Base-by-base conservation (phyloP, 2,888 invertebrate species). In the Drosophila macrospina region DNA sequence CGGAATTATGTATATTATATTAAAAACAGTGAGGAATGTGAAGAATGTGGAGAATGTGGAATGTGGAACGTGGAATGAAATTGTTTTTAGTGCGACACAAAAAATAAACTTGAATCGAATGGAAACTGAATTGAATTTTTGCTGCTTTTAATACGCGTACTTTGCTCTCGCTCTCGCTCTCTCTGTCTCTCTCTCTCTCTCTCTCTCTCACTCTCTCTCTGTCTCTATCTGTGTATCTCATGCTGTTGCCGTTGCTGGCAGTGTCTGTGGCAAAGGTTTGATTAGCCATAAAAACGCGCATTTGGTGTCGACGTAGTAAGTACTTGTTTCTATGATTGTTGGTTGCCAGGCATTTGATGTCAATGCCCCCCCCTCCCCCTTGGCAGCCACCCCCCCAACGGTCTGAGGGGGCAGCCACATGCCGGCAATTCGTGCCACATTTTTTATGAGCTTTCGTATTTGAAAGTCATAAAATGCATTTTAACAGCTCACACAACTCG, bases 231-330 rank as follows among this genome's bases (percentile, higher is more conserved):
- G n/a, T n/a, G n/a, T n/a, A n/a, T n/a, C n/a, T n/a, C n/a, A n/a
- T n/a, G 41, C 20, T 64, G 62, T 20, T 26, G 52, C 34, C 20
- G 26, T 16, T 50, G 37, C 30, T 57, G 56, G n/a, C 57, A 48
- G 20, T 84, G 72, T 68, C 74, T 84, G 79, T 75, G 87, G 85
- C 87, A 80, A 85, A 78, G 87, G 82, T 87, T 84, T 87, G 86
- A 87, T 87, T 78, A 78, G 86, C 70, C 82, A 84, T 85, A 86
- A 84, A 84, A 84, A 80, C 56, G 57, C 61, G 55, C 60, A 75
- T 80, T 74, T 69, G 62, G 71, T 68, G 82, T 81, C 73, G 74
- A 64, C 59, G 73, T 68, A 51, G 64, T 73, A 63, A 61, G 82
- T 77, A 74, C 81, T 82, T 77, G 77, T 74, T 74, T 65, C 74